phyloP scores from a whole-genome alignment of 1,140 invertebrate genomes.

The Drosophila kohkoa region DNA sequence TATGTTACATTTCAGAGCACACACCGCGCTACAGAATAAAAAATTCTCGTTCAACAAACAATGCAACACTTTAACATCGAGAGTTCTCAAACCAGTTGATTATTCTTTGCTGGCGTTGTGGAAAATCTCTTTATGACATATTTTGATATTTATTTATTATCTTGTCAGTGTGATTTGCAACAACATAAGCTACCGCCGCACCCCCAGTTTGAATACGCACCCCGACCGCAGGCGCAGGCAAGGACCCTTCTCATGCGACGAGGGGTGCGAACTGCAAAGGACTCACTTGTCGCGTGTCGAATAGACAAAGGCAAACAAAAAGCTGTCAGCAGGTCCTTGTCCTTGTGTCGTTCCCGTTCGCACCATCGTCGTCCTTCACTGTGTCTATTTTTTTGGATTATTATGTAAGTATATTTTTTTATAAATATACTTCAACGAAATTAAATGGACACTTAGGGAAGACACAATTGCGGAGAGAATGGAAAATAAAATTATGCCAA shows the following conservation, averaged over 20 bases:
- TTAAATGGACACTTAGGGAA: conserved; percentile 75
- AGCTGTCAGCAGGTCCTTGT: conserved; percentile 74
- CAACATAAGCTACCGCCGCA: conserved; percentile 62
- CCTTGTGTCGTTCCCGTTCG: conserved; percentile 1
- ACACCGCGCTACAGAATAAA: not conserved
- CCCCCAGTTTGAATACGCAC: conserved; percentile 25
- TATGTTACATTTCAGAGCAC: conserved; percentile 42
- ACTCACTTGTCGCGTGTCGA: conserved; percentile 72
- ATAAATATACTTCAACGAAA: conserved; percentile 73
- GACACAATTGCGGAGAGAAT: conserved; percentile 24
- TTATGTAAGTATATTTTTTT: conserved; percentile 55
- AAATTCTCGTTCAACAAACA: not conserved
- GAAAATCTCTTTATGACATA: conserved; percentile 81
- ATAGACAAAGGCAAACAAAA: conserved; percentile 61
- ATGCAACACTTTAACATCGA: conserved; percentile 2
- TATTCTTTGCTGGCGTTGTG: conserved; percentile 22
- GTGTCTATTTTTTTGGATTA: conserved; percentile 32
- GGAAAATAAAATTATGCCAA: conserved; percentile 67
- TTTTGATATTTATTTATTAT: conserved; percentile 85
- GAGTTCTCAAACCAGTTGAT: conserved; percentile 19
- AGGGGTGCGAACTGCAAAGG: conserved; percentile 38
- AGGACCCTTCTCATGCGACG: conserved; percentile 12
- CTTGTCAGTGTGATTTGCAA: conserved; percentile 77
- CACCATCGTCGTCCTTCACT: conserved; percentile 13
- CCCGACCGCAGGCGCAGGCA: conserved; percentile 23